Evolutionary conservation across 2,113 vertebrate genomes (phyloP).

Genomic region (Clinocottus analis): DNA sequence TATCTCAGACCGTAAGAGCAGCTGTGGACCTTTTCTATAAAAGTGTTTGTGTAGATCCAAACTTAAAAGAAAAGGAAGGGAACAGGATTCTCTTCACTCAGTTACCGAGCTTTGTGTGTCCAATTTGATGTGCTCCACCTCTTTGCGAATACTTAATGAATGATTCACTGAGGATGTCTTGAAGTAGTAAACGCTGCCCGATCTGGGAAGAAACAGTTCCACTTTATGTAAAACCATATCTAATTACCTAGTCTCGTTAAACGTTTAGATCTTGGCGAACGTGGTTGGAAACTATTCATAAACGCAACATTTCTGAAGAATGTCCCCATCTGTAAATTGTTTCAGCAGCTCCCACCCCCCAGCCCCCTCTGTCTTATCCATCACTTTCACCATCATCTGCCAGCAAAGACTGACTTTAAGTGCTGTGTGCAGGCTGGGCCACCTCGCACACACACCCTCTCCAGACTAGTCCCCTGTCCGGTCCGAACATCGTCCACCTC

Average conservation of each 20-base stretch:
- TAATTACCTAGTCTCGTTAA: constrained; percentile 12
- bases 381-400: constrained; percentile 52
- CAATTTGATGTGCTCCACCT: constrained; percentile 6
- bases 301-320: constrained; percentile 26
- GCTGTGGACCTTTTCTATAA: neutral
- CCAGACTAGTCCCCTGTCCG: constrained; percentile 33
- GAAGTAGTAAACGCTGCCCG: neutral
- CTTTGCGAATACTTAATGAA: constrained; percentile 26
- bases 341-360: constrained; percentile 60
- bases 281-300: constrained; percentile 44
- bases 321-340: constrained; percentile 54
- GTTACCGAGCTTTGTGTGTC: neutral
- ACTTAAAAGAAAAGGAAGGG: neutral
- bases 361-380: constrained; percentile 61
- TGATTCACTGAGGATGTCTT: constrained; percentile 7
- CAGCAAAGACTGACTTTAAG: constrained; percentile 25
- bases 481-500: constrained; percentile 46
- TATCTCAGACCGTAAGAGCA: neutral
- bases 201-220: neutral
- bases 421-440: constrained; percentile 9
- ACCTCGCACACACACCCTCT: constrained; percentile 32
- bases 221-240: constrained; percentile 8
- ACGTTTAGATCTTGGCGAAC: constrained; percentile 23
- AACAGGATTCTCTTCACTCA: neutral
- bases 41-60: neutral